A percentile compares a stretch with the other conserved stretches of the same genome.
Evolutionary conservation across 1,140 invertebrate genomes (phyloP).

Genomic region (Andricus grossulariae): DNA sequence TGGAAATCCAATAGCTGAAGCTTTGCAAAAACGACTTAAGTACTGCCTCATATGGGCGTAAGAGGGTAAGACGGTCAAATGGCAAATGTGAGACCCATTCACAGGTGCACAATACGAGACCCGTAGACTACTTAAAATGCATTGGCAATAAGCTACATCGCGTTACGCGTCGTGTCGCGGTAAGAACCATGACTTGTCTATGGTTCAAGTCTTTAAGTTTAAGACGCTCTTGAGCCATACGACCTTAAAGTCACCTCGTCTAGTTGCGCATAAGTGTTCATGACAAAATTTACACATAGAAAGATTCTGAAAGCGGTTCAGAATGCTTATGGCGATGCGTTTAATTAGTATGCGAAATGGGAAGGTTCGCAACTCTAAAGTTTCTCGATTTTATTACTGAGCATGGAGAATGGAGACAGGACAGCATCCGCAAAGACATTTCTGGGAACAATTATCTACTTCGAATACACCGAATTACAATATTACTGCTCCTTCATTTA

Average conservation of each 20-base stretch:
- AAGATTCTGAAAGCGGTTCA: slow-evolving; percentile 44
- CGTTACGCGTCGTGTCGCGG: slow-evolving; percentile 59
- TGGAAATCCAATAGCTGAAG: not conserved
- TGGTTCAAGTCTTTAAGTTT: slow-evolving; percentile 39
- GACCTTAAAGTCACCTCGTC: slow-evolving; percentile 57
- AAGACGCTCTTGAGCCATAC: slow-evolving; percentile 50
- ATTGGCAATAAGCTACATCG: slow-evolving; percentile 73
- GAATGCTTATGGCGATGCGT: slow-evolving; percentile 32
- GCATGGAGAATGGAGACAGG: not conserved
- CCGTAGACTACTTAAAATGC: slow-evolving; percentile 73
- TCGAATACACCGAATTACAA: not conserved
- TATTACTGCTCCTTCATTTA: no score
- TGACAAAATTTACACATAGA: slow-evolving; percentile 53
- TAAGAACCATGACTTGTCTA: slow-evolving; percentile 59
- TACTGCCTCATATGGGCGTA: slow-evolving; percentile 24
- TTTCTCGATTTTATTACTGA: slow-evolving; percentile 22
- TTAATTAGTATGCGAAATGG: slow-evolving; percentile 51
- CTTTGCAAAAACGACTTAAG: slow-evolving; percentile 12
- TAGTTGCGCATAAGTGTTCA: slow-evolving; percentile 49
- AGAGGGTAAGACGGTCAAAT: slow-evolving; percentile 49
- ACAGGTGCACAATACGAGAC: slow-evolving; percentile 58
- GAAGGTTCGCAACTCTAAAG: slow-evolving; percentile 24
- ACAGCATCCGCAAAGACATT: not conserved
- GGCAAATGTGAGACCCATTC: slow-evolving; percentile 45
- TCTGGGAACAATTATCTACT: not conserved